phyloP scores from a whole-genome alignment of 2,113 vertebrate species.

The Girardinichthys multiradiatus region DNA sequence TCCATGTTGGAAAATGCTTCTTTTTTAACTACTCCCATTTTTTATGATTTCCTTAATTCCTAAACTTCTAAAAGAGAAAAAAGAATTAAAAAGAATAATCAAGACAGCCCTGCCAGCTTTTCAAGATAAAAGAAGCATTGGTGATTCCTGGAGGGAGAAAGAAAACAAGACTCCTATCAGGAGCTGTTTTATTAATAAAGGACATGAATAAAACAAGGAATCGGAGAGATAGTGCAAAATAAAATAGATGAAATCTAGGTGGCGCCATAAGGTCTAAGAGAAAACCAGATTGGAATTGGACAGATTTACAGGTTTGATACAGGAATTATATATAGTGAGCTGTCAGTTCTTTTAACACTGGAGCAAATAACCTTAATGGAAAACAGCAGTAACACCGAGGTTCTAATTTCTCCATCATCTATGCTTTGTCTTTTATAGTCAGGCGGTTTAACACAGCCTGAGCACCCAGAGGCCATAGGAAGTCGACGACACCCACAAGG shows the following conservation, averaged over 20 bases:
- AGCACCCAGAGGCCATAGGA: conserved; percentile 38
- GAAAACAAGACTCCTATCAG: conserved; percentile 32
- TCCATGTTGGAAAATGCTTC: background rate
- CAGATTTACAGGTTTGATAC: conserved; percentile 41
- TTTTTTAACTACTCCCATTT: background rate
- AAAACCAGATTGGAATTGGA: conserved; percentile 24
- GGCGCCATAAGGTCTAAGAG: background rate
- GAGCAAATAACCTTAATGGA: conserved; percentile 40
- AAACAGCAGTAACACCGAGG: conserved; percentile 39
- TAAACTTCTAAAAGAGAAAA: conserved; percentile 27
- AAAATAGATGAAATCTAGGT: conserved; percentile 55
- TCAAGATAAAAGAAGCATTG: conserved; percentile 16
- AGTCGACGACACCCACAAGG: conserved; percentile 48
- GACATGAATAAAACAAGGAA: conserved; percentile 60
- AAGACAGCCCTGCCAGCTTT: conserved; percentile 11
- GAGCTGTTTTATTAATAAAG: conserved; percentile 65
- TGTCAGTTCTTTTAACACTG: background rate
- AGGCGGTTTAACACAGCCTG: conserved; percentile 37
- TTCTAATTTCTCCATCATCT: conserved; percentile 48
- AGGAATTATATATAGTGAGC: conserved; percentile 7
- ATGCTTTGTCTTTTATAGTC: conserved; percentile 49
- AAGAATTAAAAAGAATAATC: conserved; percentile 26
- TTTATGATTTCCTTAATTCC: conserved; percentile 8
- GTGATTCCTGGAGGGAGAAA: conserved; percentile 44
- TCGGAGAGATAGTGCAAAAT: conserved; percentile 47